phyloP scores from a whole-genome alignment of 2,797 vertebrate species.

The Cheirogaleus major region DNA sequence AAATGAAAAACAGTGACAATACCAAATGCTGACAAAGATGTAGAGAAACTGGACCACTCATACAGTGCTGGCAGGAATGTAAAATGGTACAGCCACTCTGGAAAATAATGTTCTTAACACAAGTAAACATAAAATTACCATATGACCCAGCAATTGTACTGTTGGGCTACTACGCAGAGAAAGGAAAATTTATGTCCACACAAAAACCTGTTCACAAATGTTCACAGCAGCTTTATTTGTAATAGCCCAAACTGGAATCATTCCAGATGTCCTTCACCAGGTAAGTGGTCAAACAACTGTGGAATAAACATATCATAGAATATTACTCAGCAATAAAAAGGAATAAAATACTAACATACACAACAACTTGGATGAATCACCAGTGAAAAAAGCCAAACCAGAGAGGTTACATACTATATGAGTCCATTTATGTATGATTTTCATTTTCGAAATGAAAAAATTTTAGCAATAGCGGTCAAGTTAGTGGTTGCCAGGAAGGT shows the following conservation, averaged over 20 bases:
- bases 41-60: not conserved
- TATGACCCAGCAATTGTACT: constrained; percentile 4
- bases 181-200: constrained; percentile 28
- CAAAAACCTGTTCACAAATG: constrained; percentile 6
- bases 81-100: not conserved
- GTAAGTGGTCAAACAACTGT: not conserved
- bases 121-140: constrained; percentile 44
- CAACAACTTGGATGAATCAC: not conserved
- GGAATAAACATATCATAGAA: not conserved
- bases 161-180: not conserved
- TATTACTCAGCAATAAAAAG: not conserved
- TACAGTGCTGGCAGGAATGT: not conserved
- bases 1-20: not conserved
- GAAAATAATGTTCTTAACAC: constrained; percentile 33
- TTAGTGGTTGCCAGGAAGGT: not conserved
- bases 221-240: not conserved
- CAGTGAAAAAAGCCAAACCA: constrained; percentile 5
- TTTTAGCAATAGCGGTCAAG: not conserved
- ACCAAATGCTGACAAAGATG: not conserved
- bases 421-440: not conserved
- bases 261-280: not conserved
- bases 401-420: not conserved
- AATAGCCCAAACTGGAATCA: not conserved
- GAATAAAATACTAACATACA: not conserved
- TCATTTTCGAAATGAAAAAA: not conserved